phyloP scores from a whole-genome alignment of 2,113 vertebrate genomes.

The Perccottus glenii region DNA sequence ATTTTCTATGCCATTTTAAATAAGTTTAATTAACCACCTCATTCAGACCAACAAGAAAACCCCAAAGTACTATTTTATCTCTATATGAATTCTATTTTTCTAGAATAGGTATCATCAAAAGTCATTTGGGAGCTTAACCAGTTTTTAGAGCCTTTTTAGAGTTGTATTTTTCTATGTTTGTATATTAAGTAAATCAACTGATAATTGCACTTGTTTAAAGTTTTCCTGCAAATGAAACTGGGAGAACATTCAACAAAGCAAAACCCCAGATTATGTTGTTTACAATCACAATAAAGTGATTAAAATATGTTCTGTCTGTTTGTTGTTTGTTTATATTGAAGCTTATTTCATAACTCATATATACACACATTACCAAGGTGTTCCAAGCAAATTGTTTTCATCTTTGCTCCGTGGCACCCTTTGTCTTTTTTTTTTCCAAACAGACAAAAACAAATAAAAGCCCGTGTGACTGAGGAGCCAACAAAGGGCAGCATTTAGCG shows the following conservation, averaged over 20 bases:
- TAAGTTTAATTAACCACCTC: too few species aligned
- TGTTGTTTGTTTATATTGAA: background rate
- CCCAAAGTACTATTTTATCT: too few species aligned
- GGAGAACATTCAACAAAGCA: constrained; percentile 5
- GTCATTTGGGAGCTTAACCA: too few species aligned
- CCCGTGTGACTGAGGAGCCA: constrained; percentile 59
- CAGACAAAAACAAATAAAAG: constrained; percentile 53
- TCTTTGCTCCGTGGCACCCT: constrained; percentile 11
- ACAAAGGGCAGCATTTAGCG: constrained; percentile 70
- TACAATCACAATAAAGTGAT: constrained; percentile 48
- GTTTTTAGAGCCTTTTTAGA: constrained; percentile 1
- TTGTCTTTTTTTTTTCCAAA: constrained; percentile 19
- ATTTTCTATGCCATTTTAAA: too few species aligned
- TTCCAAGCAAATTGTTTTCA: constrained; percentile 24
- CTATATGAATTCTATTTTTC: too few species aligned
- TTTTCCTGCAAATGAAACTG: background rate
- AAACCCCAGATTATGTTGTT: constrained; percentile 19
- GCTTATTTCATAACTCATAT: constrained; percentile 1
- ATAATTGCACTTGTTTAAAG: constrained; percentile 15
- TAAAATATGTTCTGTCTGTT: background rate
- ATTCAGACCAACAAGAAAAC: too few species aligned
- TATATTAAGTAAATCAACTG: background rate
- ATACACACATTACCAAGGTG: background rate
- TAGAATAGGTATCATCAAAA: too few species aligned
- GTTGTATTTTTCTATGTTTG: constrained; percentile 24